These are phyloP conservation scores for human (Homo sapiens) DNA, from an alignment of 2,113 vertebrate species.

Conservation along the genomic window GRCh38 chr4:150389501-150390000, in stretches of 20 bases:
- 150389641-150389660: too few relatives aligned
- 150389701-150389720: neutral
- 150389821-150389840: neutral
- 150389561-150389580: too few relatives aligned
- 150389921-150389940: neutral
- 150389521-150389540: too few relatives aligned
- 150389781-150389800: neutral
- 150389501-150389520: too few relatives aligned
- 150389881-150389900: neutral
- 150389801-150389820: neutral
- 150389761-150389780: neutral
- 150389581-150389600: too few relatives aligned
- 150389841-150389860: neutral
- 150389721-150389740: neutral
- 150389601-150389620: too few relatives aligned
- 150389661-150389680: too few relatives aligned
- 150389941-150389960: neutral
- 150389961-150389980: neutral
- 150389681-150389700: too few relatives aligned
- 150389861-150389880: neutral
- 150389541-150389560: too few relatives aligned
- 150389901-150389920: neutral
- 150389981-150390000: neutral
- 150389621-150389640: too few relatives aligned
- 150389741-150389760: neutral